These are phyloP conservation scores for Vidua macroura DNA, from an alignment of 2,113 vertebrate species.

Conservation along the genomic window DNA sequence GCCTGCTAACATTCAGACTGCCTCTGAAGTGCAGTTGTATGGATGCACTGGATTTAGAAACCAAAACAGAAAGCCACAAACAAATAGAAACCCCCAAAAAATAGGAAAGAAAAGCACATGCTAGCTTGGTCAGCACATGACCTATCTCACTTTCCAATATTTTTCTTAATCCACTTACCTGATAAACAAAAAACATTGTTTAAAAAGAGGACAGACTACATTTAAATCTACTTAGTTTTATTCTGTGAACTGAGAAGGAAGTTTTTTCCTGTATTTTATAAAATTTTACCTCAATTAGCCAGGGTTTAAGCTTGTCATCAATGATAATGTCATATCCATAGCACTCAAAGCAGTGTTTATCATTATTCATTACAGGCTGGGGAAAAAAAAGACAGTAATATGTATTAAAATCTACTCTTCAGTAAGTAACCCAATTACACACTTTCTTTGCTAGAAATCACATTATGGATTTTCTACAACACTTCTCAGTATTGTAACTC, in stretches of 20 bases:
- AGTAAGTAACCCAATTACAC: background rate
- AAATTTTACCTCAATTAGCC: conserved; percentile 92
- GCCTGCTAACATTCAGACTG: background rate
- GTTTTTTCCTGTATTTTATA: background rate
- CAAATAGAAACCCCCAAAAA: background rate
- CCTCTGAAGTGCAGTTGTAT: background rate
- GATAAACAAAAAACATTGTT: background rate
- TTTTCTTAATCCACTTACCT: background rate
- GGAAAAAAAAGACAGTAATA: background rate
- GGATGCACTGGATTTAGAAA: background rate
- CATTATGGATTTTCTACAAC: background rate
- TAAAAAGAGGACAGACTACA: background rate
- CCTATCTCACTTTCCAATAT: background rate
- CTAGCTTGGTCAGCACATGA: background rate
- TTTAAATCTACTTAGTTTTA: background rate
- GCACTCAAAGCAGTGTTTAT: conserved; percentile 98
- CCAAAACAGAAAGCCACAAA: background rate
- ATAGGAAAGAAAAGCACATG: background rate
- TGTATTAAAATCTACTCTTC: background rate
- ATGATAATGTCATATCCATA: conserved; percentile 99
- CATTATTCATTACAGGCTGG: conserved; percentile 97
- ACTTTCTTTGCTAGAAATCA: background rate
- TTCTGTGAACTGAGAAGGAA: background rate
- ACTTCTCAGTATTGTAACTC: background rate
- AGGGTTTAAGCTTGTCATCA: conserved; percentile 94